A percentile compares a stretch with the other conserved stretches of the same genome.
These are phyloP conservation scores for Coboldia fuscipes DNA, from an alignment of 1,140 invertebrate genomes.

Conservation along the genomic window DNA sequence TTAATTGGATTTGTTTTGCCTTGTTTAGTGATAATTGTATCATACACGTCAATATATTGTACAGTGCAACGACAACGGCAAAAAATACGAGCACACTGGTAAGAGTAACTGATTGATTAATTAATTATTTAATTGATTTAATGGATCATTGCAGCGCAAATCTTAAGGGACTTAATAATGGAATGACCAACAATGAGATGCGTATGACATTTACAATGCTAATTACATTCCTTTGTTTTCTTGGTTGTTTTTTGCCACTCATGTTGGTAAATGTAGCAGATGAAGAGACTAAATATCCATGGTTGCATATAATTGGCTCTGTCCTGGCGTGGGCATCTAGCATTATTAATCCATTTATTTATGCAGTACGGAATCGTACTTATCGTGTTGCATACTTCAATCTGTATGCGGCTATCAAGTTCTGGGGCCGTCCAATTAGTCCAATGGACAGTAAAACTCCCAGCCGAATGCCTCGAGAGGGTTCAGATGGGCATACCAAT, in stretches of 20 bases:
- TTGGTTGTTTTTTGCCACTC: slow-evolving; percentile 62
- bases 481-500: slow-evolving; percentile 4
- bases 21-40: slow-evolving; percentile 58
- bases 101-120: slow-evolving; percentile 6
- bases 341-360: slow-evolving; percentile 71
- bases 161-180: not conserved
- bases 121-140: slow-evolving; percentile 1
- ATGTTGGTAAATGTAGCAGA: slow-evolving; percentile 72
- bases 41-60: slow-evolving; percentile 70
- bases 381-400: slow-evolving; percentile 29
- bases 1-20: slow-evolving; percentile 61
- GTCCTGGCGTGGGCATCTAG: slow-evolving; percentile 69
- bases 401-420: slow-evolving; percentile 15
- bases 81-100: slow-evolving; percentile 25
- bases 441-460: slow-evolving; percentile 17
- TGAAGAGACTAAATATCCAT: slow-evolving; percentile 44
- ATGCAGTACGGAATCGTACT: slow-evolving; percentile 64
- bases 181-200: slow-evolving; percentile 39
- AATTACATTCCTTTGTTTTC: slow-evolving; percentile 64
- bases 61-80: slow-evolving; percentile 45
- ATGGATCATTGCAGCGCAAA: not conserved
- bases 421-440: slow-evolving; percentile 18
- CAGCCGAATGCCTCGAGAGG: slow-evolving; percentile 6
- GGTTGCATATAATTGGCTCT: slow-evolving; percentile 55
- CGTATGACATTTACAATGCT: slow-evolving; percentile 65